These are phyloP conservation scores for Gadus macrocephalus DNA, from an alignment of 2,113 vertebrate genomes.

Conservation along the genomic window DNA sequence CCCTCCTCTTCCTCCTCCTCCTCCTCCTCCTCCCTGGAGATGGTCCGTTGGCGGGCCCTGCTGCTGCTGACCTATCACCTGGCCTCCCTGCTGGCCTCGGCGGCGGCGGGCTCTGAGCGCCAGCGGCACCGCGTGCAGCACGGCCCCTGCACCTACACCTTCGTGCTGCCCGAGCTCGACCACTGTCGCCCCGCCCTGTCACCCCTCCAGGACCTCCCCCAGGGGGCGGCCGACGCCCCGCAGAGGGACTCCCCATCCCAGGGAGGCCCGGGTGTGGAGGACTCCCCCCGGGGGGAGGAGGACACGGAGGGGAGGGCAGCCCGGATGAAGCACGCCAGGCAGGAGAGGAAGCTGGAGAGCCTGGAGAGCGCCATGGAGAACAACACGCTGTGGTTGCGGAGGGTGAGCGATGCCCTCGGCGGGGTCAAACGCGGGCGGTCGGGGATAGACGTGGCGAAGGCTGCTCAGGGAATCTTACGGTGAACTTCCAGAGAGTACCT, in stretches of 20 bases:
- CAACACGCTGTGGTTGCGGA: conserved; percentile 81
- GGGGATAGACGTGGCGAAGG: no score
- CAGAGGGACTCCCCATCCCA: conserved; percentile 72
- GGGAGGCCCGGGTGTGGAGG: conserved; percentile 2
- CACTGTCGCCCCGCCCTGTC: conserved; percentile 56
- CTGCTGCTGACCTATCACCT: conserved; percentile 50
- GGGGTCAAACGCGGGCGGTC: no score
- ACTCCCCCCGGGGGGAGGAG: conserved; percentile 15
- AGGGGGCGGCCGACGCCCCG: conserved; percentile 73
- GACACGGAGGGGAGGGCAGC: conserved; percentile 27
- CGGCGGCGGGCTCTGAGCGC: conserved; percentile 45
- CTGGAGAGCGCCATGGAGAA: conserved; percentile 77
- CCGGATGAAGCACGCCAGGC: conserved; percentile 60
- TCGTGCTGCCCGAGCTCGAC: conserved; percentile 77
- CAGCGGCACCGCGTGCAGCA: conserved; percentile 74
- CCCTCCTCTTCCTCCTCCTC: neutral
- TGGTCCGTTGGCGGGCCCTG: conserved; percentile 58
- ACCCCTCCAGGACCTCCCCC: conserved; percentile 37
- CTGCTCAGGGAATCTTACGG: no score
- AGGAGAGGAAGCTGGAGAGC: conserved; percentile 70
- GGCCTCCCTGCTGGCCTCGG: conserved; percentile 51
- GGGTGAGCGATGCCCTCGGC: conserved; percentile 60
- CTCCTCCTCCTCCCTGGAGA: conserved; percentile 32
- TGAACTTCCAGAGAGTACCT: no score
- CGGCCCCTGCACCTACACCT: conserved; percentile 79